phyloP scores from a whole-genome alignment of 1,140 invertebrate genomes.

The Tetragnatha versicolor region DNA sequence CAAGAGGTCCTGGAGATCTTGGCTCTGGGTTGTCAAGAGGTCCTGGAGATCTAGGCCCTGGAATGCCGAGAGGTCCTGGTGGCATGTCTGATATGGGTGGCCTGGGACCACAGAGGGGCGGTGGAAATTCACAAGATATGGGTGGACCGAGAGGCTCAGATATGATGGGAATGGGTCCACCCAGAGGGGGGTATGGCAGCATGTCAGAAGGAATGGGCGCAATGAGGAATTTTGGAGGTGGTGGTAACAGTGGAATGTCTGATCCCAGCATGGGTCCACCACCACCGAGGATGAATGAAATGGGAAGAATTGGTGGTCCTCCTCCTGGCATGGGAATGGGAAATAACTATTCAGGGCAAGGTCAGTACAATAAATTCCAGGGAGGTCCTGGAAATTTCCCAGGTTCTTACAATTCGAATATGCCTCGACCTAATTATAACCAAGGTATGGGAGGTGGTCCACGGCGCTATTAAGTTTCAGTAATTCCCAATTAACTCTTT shows the following conservation, averaged over 20 bases:
- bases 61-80: constrained; percentile 1
- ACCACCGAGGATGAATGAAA: neutral
- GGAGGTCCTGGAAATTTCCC: constrained; percentile 8
- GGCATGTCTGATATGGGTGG: constrained; percentile 13
- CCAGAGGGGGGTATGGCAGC: neutral
- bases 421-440: too few relatives aligned
- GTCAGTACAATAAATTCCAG: constrained; percentile 33
- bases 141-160: neutral
- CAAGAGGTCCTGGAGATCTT: neutral
- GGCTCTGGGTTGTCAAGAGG: neutral
- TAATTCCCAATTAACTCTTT: too few relatives aligned
- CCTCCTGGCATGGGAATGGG: constrained; percentile 8
- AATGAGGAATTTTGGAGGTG: neutral
- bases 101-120: neutral
- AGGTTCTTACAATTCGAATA: constrained; percentile 19
- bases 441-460: constrained; percentile 22
- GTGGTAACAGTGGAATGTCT: neutral
- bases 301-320: constrained; percentile 11
- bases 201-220: neutral
- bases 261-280: neutral
- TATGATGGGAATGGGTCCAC: neutral
- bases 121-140: neutral
- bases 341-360: constrained; percentile 7
- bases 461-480: constrained; percentile 29
- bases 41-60: neutral